Percentiles rank a stretch among this genome's conserved stretches.
Conservation (phyloP, 2,113 vertebrate genomes). For the Daphoenositta chrysoptera region DNA sequence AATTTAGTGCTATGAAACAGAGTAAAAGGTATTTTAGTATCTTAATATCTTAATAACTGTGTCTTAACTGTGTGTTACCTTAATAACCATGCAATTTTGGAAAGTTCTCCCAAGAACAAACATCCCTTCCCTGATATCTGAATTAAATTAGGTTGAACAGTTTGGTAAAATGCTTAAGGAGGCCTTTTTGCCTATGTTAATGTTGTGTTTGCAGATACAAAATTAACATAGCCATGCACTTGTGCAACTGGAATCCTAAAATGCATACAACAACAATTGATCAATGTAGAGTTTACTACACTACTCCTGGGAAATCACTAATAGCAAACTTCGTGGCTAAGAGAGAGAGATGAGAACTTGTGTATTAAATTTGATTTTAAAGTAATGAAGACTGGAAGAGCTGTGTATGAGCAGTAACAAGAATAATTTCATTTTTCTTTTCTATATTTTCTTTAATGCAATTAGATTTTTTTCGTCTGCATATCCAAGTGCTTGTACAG, state of each 20-base stretch:
- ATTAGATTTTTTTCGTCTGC: neutral
- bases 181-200: neutral
- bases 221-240: neutral
- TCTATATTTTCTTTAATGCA: neutral
- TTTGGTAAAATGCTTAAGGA: neutral
- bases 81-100: neutral
- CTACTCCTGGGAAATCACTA: conserved; percentile 2
- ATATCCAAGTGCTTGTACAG: neutral
- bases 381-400: conserved; percentile 27
- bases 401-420: neutral
- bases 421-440: neutral
- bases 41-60: neutral
- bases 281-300: neutral
- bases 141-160: neutral
- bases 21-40: neutral
- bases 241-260: conserved; percentile 36
- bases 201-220: conserved; percentile 5
- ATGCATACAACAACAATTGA: conserved; percentile 19
- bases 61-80: neutral
- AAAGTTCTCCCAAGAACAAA: neutral
- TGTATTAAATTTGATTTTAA: conserved; percentile 30
- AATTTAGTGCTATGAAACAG: neutral
- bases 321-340: neutral
- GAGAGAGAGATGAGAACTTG: neutral
- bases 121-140: neutral